These are phyloP conservation scores for Hirtodrosophila cameraria DNA, from an alignment of 2,888 invertebrate genomes.

Conservation along the genomic window DNA sequence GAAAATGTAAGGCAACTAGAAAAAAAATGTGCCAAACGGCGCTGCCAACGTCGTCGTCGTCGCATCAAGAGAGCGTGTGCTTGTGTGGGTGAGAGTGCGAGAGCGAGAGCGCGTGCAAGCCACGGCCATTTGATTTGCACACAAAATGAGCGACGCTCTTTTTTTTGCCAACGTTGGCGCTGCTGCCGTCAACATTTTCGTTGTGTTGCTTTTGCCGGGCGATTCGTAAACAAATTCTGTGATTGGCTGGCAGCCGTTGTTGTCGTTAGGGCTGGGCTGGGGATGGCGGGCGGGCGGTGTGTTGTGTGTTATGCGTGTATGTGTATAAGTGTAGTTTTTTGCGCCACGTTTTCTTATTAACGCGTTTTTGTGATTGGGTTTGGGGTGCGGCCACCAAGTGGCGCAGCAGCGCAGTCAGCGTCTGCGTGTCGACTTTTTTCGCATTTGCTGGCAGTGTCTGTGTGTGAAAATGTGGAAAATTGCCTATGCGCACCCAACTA, in stretches of 20 bases:
- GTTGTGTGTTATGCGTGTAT: slow-evolving; percentile 11
- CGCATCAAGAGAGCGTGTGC: slow-evolving; percentile 35
- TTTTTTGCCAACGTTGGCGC: slow-evolving; percentile 51
- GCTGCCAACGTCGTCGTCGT: slow-evolving; percentile 33
- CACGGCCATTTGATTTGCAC: slow-evolving; percentile 57
- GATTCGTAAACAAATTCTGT: slow-evolving; percentile 83
- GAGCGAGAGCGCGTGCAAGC: slow-evolving; percentile 34
- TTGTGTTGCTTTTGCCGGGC: slow-evolving; percentile 79
- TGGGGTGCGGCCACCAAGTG: slow-evolving; percentile 64
- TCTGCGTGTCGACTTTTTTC: slow-evolving; percentile 69
- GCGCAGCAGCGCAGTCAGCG: slow-evolving; percentile 59
- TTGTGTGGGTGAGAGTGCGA: slow-evolving; percentile 26
- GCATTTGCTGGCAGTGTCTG: slow-evolving; percentile 50
- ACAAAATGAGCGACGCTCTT: slow-evolving; percentile 62
- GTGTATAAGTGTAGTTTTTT: slow-evolving; percentile 70
- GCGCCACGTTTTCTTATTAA: slow-evolving; percentile 80
- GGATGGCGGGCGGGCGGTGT: slow-evolving; percentile 6
- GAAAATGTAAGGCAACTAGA: slow-evolving; percentile 46
- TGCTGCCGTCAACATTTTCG: slow-evolving; percentile 65
- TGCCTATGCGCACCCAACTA: slow-evolving; percentile 79
- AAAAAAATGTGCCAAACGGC: slow-evolving; percentile 71
- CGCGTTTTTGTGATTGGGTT: slow-evolving; percentile 82
- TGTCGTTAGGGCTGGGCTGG: slow-evolving; percentile 21
- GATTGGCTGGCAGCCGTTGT: slow-evolving; percentile 72
- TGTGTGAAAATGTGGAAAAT: slow-evolving; percentile 77